phyloP scores from a whole-genome alignment of 1,140 invertebrate genomes.

The Odontomachus brunneus region DNA sequence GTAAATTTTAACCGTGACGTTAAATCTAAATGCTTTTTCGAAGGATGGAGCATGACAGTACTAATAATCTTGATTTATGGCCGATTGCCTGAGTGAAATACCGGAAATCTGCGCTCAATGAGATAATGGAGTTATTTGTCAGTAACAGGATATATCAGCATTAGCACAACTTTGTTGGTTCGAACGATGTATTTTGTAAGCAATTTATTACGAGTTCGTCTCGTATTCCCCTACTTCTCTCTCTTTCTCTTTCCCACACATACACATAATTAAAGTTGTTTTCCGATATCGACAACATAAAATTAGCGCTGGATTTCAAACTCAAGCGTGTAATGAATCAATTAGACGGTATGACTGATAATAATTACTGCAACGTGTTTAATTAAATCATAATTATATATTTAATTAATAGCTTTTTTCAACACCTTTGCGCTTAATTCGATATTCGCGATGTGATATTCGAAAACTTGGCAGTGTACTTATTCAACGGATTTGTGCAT shows the following conservation, averaged over 20 bases:
- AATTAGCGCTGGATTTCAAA: conserved; percentile 49
- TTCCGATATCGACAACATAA: conserved; percentile 34
- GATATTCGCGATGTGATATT: neutral
- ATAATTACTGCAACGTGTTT: conserved; percentile 41
- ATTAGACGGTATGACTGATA: conserved; percentile 30
- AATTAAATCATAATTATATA: conserved; percentile 32
- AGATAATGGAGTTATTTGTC: conserved; percentile 45
- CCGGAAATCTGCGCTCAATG: conserved; percentile 21
- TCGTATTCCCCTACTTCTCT: neutral
- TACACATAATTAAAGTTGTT: conserved; percentile 35
- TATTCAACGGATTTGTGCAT: neutral
- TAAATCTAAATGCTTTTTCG: conserved; percentile 47
- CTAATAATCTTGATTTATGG: conserved; percentile 55
- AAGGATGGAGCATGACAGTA: conserved; percentile 39
- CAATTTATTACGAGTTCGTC: conserved; percentile 34
- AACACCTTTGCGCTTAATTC: neutral
- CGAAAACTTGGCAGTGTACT: neutral
- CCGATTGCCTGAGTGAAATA: conserved; percentile 11
- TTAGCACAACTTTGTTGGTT: conserved; percentile 45
- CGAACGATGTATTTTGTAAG: neutral
- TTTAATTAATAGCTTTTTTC: conserved; percentile 38
- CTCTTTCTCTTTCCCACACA: neutral
- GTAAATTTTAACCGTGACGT: conserved; percentile 49
- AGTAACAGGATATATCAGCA: conserved; percentile 20
- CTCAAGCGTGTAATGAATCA: conserved; percentile 51